These are phyloP conservation scores for Mormyrops attenuatus DNA, from an alignment of 2,797 vertebrate genomes.

Conservation along the genomic window DNA sequence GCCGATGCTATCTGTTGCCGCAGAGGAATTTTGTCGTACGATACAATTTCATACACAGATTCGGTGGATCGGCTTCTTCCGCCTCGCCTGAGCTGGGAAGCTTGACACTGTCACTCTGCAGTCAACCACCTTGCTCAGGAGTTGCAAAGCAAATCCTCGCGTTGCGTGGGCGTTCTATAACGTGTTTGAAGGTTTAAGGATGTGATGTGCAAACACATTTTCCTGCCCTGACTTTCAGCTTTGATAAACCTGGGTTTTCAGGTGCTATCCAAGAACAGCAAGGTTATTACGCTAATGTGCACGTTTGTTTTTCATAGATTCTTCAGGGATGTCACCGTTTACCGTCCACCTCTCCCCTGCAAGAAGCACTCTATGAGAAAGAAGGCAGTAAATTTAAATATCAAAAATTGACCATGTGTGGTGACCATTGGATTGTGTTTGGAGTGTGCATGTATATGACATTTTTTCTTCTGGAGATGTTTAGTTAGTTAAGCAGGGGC, in stretches of 20 bases:
- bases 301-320: neutral
- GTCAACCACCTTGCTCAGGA: neutral
- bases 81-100: neutral
- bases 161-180: no score
- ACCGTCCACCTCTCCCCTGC: neutral
- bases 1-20: neutral
- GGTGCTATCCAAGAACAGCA: neutral
- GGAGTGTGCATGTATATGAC: neutral
- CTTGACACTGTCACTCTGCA: neutral
- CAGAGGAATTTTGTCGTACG: neutral
- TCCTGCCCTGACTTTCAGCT: neutral
- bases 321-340: neutral
- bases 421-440: neutral
- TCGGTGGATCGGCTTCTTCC: neutral
- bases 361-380: neutral
- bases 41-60: slow-evolving; percentile 6
- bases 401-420: neutral
- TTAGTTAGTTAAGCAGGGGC: neutral
- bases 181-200: neutral
- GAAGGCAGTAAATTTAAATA: neutral
- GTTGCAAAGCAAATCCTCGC: neutral
- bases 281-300: neutral
- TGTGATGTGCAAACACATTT: neutral
- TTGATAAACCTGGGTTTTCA: neutral
- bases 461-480: neutral